Base-by-base conservation (phyloP, 2,888 invertebrate genomes). In the Punctoribates punctum region DNA sequence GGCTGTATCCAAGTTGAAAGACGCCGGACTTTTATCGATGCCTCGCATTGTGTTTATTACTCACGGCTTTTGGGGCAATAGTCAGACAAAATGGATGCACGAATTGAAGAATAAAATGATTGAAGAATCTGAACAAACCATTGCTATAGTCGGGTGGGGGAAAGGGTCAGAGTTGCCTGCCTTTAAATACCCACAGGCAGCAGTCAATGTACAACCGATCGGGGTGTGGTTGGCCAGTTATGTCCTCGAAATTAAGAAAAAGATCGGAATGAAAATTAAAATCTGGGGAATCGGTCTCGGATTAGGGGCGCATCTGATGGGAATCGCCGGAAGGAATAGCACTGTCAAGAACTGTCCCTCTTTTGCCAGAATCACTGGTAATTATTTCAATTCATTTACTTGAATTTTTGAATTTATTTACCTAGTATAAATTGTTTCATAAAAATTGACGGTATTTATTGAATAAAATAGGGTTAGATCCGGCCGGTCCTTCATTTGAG, bases 261-360 rank as follows among this genome's bases (percentile, higher is more conserved):
- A 76, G 42, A 76, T 73, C 54, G 73, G 73, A 23, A 73, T 42
- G 38, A 76, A 76, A 25, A 60, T 54, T 13, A 73, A 73, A 27
- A 73, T 76, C 29, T 76, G 76, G 76, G 76, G 76, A 20, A 76
- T 76, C n/a, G 76, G 76, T 15, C 54, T 73, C 25, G 76, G 76
- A 38, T 57, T 76, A 20, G 76, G 76, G 0, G 76, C 76, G 25
- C 76, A 76, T 48, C 51, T 76, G 5, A 73, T 76, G 73, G 76
- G 76, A 34, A 48, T 73, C 27, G 76, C 76, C 29, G 76, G 76
- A 17, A 73, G 76, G 38, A 65, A 54, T 38, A 73, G 73, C 46
- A 15, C 38, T 23, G 72, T 72, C 48, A 72, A 48, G 25, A 72
- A 72, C 20, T 60, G 38, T 38, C 38, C 73, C 60, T 73, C 76